phyloP scores from a whole-genome alignment of 2,113 vertebrate species.

The Halcyon malimbica region DNA sequence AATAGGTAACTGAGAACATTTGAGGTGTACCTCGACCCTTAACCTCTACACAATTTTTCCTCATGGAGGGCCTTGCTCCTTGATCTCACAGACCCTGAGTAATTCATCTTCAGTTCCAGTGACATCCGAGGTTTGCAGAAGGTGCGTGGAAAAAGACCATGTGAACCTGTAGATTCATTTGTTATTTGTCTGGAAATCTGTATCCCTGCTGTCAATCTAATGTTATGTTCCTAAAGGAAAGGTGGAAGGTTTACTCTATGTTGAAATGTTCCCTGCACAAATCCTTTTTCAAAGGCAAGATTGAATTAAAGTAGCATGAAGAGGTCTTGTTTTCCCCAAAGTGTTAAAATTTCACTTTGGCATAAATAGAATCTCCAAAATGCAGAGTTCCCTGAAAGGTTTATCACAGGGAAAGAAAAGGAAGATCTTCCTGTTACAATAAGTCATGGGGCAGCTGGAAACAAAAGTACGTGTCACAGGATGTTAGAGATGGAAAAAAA shows the following conservation, averaged over 20 bases:
- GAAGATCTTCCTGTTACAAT: background rate
- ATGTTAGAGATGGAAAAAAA: background rate
- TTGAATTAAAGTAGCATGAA: background rate
- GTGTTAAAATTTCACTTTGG: background rate
- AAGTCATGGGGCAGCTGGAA: background rate
- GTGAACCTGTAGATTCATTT: background rate
- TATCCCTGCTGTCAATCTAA: background rate
- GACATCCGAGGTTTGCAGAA: background rate
- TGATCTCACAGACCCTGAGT: background rate
- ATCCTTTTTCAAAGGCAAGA: background rate
- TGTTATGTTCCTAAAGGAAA: background rate
- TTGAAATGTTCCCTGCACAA: background rate
- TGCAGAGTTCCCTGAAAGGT: background rate
- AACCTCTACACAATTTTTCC: background rate
- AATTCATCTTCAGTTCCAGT: slow-evolving; percentile 13
- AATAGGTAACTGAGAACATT: slow-evolving; percentile 43
- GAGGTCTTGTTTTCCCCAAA: background rate
- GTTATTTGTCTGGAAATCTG: background rate
- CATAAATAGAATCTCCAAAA: background rate
- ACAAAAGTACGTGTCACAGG: background rate
- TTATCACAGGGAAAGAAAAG: background rate
- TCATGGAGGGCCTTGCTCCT: background rate
- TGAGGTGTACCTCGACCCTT: background rate
- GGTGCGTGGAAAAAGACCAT: background rate
- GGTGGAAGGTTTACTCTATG: background rate